Evolutionary conservation across 2,888 invertebrate species (phyloP), one percentile per base, ranked within the genome.

Genomic region (Encarsia formosa): DNA sequence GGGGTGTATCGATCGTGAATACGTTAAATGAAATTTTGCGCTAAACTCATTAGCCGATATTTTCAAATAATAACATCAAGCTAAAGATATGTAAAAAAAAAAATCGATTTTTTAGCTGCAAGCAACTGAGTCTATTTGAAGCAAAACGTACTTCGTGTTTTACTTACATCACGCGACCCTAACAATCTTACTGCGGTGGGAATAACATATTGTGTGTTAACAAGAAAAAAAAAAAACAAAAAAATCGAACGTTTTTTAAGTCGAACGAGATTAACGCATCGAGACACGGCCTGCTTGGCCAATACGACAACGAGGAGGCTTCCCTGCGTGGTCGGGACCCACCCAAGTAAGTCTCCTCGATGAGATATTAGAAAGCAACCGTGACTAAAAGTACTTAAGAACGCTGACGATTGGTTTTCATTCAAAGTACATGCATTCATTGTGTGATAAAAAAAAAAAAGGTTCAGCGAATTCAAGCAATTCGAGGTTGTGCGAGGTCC

Each of bases 381-480:
- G 29, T n/a, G 37, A 31, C n/a, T n/a, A n/a, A n/a, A 15, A 40
- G 24, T 55, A 51, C 51, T 55, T 55, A 46, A 55, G 48, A 44
- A 24, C 51, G 51, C 48, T 51, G 46, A n/a, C n/a, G n/a, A n/a
- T n/a, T n/a, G n/a, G n/a, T n/a, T n/a, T n/a, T 13, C 34, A 16
- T 8, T n/a, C 31, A 31, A 44, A 51, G 41, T 43, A 35, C 31
- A 18, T 24, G 11, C 5, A 41, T 31, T 20, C 20, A 39, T 39
- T 2, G 8, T 43, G 20, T 6, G 1, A 16, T 24, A 5, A 41
- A 18, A 20, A 22, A 31, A 49, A 54, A 54, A 49, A 41, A 19
- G 23, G 2, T 4, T 23, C 46, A 54, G 51, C 51, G 34, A 43
- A 55, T 55, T 51, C 23, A 51, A 55, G 51, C 41, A 55, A 55